A percentile compares a stretch with the other conserved stretches of the same genome.
Evolutionary conservation across 2,888 invertebrate genomes (phyloP).

Genomic region (Brenthis daphne): DNA sequence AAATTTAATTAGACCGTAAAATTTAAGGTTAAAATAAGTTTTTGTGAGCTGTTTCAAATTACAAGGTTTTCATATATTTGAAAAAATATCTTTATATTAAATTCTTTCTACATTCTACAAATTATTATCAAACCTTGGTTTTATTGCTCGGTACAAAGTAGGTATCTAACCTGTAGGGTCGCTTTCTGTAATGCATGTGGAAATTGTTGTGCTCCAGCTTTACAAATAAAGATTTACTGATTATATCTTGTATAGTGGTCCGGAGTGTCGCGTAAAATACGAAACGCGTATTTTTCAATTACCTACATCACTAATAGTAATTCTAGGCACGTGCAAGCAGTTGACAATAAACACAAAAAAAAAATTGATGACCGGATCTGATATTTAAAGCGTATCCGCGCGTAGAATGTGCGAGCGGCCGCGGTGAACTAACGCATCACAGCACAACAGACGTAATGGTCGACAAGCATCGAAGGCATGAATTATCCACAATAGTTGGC

Average conservation of each 20-base stretch:
- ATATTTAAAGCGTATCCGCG: conserved; percentile 42
- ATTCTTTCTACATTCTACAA: conserved; percentile 13
- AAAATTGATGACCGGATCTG: conserved; percentile 33
- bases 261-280: conserved; percentile 36
- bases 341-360: conserved; percentile 38
- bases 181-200: conserved; percentile 81
- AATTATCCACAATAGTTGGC: conserved; percentile 63
- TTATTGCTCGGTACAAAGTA: not conserved
- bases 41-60: conserved; percentile 8
- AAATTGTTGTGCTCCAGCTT: conserved; percentile 79
- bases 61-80: conserved; percentile 15
- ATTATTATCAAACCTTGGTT: not conserved
- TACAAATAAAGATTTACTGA: conserved; percentile 57
- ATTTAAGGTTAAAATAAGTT: conserved; percentile 28
- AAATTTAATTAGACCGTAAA: conserved; percentile 35
- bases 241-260: conserved; percentile 52
- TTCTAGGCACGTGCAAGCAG: conserved; percentile 24
- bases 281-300: conserved; percentile 36
- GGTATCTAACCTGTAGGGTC: conserved; percentile 71
- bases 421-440: conserved; percentile 48
- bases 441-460: conserved; percentile 56
- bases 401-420: conserved; percentile 59
- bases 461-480: conserved; percentile 58
- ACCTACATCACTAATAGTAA: conserved; percentile 39
- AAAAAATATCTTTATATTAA: conserved; percentile 4